Evolutionary conservation across 1,140 invertebrate species (phyloP), one percentile per base, ranked within the genome.

Genomic region (Nasonia longicornis): DNA sequence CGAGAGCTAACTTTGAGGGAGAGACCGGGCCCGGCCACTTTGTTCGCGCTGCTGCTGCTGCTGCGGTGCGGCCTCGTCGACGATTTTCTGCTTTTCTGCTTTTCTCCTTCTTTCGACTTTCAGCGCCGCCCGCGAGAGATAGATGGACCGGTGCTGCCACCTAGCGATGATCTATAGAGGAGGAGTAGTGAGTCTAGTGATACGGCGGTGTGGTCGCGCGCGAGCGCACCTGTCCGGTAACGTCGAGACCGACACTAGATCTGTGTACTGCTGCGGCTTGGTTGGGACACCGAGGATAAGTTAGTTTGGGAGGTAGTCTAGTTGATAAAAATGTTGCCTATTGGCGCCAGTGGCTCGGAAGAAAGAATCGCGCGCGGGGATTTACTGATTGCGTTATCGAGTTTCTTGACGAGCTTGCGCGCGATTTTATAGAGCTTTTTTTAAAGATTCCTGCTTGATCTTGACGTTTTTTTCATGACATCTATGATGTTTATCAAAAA

Each of bases 61-160:
- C 35, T 10, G 38, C 7, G 16, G 12, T 16, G 14, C 75, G 75
- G 29, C 58, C 52, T 76, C 38, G 74, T 42, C 74, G 52, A 35
- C 72, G 72, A 74, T 74, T 70, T 70, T 70, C 69, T 70, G 69
- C 67, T 72, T 72, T 72, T 72, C 42, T 72, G 38, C 71, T 14
- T 35, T 73, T 35, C 31, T 42, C 31, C 70, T 42, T 71, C 52
- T 45, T 73, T 73, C 71, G 38, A 71, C 38, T 38, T 52, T 35
- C 16, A 52, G 31, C 66, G 22, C 66, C 64, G 38, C n/a, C 3
- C 58, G 22, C 10, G 2, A 20, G 6, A 20, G 31, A 20, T 3
- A 35, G 31, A 35, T 35, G 31, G n/a, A 2, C 42, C 48, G 45
- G 12, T 78, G 66, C 66, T 70, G 77, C 77, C 77, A 26, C 70